A percentile compares a stretch with the other conserved stretches of the same genome.
These are phyloP conservation scores for Coremacera marginata DNA, from an alignment of 2,888 invertebrate species.

Conservation along the genomic window DNA sequence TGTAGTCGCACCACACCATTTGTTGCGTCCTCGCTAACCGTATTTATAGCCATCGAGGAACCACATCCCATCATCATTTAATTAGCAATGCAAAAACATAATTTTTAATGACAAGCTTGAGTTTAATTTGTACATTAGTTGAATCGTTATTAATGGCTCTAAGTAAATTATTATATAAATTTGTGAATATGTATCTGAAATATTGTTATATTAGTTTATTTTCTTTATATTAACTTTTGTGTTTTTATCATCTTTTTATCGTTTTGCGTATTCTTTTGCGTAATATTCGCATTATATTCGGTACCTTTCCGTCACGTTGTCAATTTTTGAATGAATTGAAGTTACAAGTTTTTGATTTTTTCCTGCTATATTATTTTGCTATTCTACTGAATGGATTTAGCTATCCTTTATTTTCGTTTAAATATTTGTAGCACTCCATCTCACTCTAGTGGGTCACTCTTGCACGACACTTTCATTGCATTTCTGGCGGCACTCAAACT, in stretches of 20 bases:
- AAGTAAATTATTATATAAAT: not conserved
- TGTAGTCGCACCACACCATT: conserved; percentile 47
- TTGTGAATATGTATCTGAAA: conserved; percentile 6
- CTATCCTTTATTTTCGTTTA: not conserved
- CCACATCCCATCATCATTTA: conserved; percentile 59
- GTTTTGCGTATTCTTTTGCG: not conserved
- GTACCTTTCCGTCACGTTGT: conserved; percentile 12
- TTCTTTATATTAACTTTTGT: not conserved
- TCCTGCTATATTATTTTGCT: not conserved
- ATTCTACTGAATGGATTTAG: no score
- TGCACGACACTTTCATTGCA: no score
- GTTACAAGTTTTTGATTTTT: not conserved
- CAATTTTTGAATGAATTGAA: conserved; percentile 13
- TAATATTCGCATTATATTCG: not conserved
- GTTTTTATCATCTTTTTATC: not conserved
- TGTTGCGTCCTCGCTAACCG: conserved; percentile 48
- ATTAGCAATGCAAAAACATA: not conserved
- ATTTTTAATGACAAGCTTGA: not conserved
- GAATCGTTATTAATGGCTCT: not conserved
- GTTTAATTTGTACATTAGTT: not conserved
- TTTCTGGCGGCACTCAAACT: not conserved
- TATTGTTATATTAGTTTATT: not conserved
- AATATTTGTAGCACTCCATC: not conserved
- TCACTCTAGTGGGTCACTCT: no score
- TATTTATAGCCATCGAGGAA: conserved; percentile 60